Evolutionary conservation across 2,797 vertebrate species (phyloP).

Genomic region (Squalus acanthias): DNA sequence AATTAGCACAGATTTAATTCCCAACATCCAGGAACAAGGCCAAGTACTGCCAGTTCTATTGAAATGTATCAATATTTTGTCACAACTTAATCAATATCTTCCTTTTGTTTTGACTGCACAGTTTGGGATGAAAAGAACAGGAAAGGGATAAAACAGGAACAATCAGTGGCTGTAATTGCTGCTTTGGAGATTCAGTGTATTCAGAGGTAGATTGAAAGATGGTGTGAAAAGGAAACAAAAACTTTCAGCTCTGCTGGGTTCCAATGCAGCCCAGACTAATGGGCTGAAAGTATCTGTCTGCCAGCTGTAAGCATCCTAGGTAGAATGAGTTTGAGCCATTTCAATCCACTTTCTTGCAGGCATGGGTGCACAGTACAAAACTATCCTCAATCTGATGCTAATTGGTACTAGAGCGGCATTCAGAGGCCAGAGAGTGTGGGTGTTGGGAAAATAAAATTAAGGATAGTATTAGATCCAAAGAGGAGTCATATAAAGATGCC

Average conservation of each 20-base stretch:
- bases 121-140: not conserved
- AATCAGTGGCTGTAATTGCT: not conserved
- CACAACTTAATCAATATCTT: not conserved
- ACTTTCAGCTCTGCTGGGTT: not conserved
- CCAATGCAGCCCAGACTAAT: not conserved
- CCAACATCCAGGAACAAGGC: not conserved
- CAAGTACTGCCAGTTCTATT: not conserved
- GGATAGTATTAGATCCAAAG: no score
- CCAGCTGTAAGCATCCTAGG: not conserved
- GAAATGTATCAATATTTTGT: conserved; percentile 15
- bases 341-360: not conserved
- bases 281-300: not conserved
- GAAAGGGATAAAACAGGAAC: not conserved
- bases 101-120: not conserved
- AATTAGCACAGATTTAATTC: conserved; percentile 8
- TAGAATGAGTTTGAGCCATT: not conserved
- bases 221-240: not conserved
- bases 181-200: not conserved
- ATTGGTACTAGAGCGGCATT: not conserved
- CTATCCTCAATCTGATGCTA: not conserved
- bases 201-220: not conserved
- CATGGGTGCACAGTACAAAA: not conserved
- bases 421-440: no score
- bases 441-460: not conserved
- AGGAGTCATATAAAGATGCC: no score